A percentile compares a stretch with the other conserved stretches of the same genome.
These are phyloP conservation scores for Xanthorhoe designata DNA, from an alignment of 2,888 invertebrate genomes.

Conservation along the genomic window DNA sequence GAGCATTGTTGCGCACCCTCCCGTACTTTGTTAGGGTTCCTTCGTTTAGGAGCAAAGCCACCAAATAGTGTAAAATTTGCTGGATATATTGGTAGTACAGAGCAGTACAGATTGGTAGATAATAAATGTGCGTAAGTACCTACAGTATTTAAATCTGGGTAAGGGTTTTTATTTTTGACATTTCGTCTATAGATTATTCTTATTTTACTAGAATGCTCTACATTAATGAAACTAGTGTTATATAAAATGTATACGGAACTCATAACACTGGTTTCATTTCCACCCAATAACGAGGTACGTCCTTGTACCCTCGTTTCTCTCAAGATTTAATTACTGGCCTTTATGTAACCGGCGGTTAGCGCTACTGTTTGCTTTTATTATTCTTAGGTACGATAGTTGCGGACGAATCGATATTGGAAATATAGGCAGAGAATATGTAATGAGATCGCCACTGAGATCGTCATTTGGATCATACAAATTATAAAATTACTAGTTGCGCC, in stretches of 20 bases:
- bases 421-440: background rate
- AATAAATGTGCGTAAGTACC: too few species aligned
- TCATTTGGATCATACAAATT: too few species aligned
- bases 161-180: too few species aligned
- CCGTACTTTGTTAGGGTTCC: conserved; percentile 41
- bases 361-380: conserved; percentile 66
- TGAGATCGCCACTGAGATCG: too few species aligned
- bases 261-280: background rate
- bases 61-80: too few species aligned
- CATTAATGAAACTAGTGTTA: too few species aligned
- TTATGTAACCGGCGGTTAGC: conserved; percentile 54
- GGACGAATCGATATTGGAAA: conserved; percentile 14
- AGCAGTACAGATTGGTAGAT: too few species aligned
- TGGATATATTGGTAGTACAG: too few species aligned
- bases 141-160: too few species aligned
- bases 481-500: too few species aligned
- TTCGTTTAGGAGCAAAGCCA: background rate
- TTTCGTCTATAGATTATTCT: too few species aligned
- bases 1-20: conserved; percentile 53
- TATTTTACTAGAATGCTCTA: background rate
- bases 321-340: conserved; percentile 76
- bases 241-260: conserved; percentile 44
- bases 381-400: conserved; percentile 30
- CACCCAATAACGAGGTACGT: conserved; percentile 23
- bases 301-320: conserved; percentile 48